Conservation (phyloP, 2,797 vertebrate species). For the Tokudaia muenninki region DNA sequence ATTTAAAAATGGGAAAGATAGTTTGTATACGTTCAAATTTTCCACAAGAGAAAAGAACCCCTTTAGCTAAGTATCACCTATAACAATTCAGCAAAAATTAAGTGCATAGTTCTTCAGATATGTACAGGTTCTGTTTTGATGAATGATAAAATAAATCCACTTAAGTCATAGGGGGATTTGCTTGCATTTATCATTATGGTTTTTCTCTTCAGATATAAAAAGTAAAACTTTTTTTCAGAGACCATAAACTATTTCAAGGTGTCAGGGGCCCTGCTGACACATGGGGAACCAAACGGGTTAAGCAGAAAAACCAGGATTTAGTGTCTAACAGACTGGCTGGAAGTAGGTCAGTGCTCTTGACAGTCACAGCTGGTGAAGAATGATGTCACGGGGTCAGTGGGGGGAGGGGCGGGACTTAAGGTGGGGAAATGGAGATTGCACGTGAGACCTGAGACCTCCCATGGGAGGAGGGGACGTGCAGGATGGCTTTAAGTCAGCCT, state of each 20-base stretch:
- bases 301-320: constrained; percentile 41
- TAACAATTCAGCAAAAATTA: constrained; percentile 13
- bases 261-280: neutral
- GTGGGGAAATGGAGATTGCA: neutral
- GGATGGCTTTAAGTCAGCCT: neutral
- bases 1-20: constrained; percentile 46
- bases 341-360: constrained; percentile 85
- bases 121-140: neutral
- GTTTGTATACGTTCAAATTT: constrained; percentile 17
- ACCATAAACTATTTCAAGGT: constrained; percentile 27
- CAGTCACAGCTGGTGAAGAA: constrained; percentile 77
- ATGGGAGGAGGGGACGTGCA: neutral
- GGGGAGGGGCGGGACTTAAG: constrained; percentile 53
- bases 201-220: constrained; percentile 44
- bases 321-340: constrained; percentile 56
- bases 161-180: constrained; percentile 31
- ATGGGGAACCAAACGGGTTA: neutral
- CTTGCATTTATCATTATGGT: neutral
- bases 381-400: neutral
- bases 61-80: neutral
- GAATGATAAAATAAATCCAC: neutral
- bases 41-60: neutral
- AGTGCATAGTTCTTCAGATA: neutral
- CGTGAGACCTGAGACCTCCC: neutral
- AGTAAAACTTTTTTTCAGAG: constrained; percentile 16